Evolutionary conservation across 2,888 invertebrate genomes (phyloP).

Genomic region (Papilio gigon): DNA sequence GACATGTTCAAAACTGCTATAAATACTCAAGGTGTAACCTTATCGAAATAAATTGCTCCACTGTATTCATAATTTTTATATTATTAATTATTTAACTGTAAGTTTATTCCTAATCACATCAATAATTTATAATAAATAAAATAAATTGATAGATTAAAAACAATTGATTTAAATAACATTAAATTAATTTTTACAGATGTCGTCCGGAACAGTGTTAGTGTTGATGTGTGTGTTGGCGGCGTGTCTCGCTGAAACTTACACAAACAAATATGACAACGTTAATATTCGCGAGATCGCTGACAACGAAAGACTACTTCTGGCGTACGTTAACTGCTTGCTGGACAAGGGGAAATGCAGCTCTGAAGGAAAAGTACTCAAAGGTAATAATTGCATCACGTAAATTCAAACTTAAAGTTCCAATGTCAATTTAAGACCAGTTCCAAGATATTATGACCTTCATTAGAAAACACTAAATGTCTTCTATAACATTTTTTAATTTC

Average conservation of each 20-base stretch:
- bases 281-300: slow-evolving; percentile 86
- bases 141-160: background rate
- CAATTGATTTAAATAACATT: background rate
- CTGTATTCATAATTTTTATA: background rate
- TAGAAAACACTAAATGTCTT: too few species aligned
- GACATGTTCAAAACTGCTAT: background rate
- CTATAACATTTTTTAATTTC: too few species aligned
- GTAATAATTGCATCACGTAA: slow-evolving; percentile 72
- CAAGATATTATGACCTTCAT: too few species aligned
- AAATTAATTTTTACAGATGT: background rate
- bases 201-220: slow-evolving; percentile 2
- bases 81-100: background rate
- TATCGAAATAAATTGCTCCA: background rate
- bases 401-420: too few species aligned
- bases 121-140: background rate
- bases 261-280: slow-evolving; percentile 86
- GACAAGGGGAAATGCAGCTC: slow-evolving; percentile 85
- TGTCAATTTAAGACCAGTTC: too few species aligned
- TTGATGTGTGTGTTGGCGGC: slow-evolving; percentile 36
- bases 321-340: slow-evolving; percentile 87
- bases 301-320: slow-evolving; percentile 85
- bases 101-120: too few species aligned
- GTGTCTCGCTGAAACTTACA: slow-evolving; percentile 69
- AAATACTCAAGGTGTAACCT: slow-evolving; percentile 8
- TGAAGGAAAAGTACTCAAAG: slow-evolving; percentile 86